Base-by-base conservation (phyloP, 1,140 invertebrate species). In the Campoletis sonorensis region DNA sequence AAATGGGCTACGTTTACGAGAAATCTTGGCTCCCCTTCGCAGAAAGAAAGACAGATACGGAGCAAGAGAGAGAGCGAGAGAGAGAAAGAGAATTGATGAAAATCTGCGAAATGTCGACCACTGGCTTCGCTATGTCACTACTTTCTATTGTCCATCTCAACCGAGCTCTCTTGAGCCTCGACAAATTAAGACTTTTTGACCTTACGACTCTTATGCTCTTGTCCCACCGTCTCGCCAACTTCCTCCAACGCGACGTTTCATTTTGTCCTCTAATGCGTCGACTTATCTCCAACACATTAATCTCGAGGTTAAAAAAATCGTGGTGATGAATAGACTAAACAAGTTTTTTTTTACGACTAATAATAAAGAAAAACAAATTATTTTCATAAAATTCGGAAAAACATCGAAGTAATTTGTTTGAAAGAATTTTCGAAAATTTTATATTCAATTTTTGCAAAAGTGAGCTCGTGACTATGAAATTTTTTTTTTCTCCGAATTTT, bases 1-100 rank as follows among this genome's bases (percentile, higher is more conserved):
- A 78, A 78, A 78, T 78, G 76, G 58, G 76, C 76, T 78, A 78
- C 76, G 58, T 67, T 78, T 78, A 78, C 58, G 76, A 78, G 58
- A 67, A 77, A 33, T 11, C 13, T 70, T 11, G 27, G 15, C 67
- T 70, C 75, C 26, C 58, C 16, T 18, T 64, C 54, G 61, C 18
- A 37, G 26, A 23, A 15, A 23, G 33, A 13, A 51, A 33, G 67
- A 33, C 13, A 70, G 27, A 58, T 45, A 45, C n/a, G 1, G 16
- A 21, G 23, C 21, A n/a, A n/a, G n/a, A n/a, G n/a, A n/a, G n/a
- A 40, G 61, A 64, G 58, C 23, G 58, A 8, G 67, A 23, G 61
- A 45, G 30, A 23, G 76, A 70, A 27, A 70, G 67, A 33, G 5
- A 49, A 64, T 78, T 78, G 61, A 78, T 78, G 76, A 78, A 78